Conservation (phyloP, 2,113 vertebrate genomes). For the Tinamus guttatus region DNA sequence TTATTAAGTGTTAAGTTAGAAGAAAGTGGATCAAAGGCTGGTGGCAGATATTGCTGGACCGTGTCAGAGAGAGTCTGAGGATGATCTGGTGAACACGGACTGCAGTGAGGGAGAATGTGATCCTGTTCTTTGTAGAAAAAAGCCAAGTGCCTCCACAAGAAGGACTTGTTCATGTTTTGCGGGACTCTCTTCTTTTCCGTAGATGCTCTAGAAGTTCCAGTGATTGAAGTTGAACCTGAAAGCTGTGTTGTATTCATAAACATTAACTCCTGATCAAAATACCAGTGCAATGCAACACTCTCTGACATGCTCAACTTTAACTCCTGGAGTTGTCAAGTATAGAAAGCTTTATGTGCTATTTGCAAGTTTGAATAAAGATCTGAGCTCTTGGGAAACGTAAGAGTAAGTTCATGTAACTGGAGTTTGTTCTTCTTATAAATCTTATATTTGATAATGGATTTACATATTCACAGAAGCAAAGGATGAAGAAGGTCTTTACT, state of each 20-base stretch:
- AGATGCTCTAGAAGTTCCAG: not conserved
- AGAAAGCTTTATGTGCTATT: not conserved
- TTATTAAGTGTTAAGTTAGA: not conserved
- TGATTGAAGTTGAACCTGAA: not conserved
- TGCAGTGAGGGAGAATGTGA: not conserved
- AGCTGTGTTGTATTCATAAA: not conserved
- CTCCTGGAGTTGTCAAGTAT: not conserved
- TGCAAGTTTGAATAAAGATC: not conserved
- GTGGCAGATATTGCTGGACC: not conserved
- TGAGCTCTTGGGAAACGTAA: not conserved
- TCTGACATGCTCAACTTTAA: not conserved
- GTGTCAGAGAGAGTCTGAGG: not conserved
- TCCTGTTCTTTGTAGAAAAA: not conserved
- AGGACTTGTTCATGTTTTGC: not conserved
- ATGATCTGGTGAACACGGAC: not conserved
- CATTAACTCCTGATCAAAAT: not conserved
- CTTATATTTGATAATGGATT: not conserved
- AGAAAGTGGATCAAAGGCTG: not conserved
- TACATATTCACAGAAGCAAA: not conserved
- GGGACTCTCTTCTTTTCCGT: not conserved
- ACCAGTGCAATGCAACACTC: not conserved
- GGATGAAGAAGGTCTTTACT: not conserved
- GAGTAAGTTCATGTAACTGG: not conserved
- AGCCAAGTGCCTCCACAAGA: not conserved
- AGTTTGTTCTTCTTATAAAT: not conserved